These are phyloP conservation scores for Tinamus major DNA, from an alignment of 2,797 vertebrate genomes.

Conservation along the genomic window DNA sequence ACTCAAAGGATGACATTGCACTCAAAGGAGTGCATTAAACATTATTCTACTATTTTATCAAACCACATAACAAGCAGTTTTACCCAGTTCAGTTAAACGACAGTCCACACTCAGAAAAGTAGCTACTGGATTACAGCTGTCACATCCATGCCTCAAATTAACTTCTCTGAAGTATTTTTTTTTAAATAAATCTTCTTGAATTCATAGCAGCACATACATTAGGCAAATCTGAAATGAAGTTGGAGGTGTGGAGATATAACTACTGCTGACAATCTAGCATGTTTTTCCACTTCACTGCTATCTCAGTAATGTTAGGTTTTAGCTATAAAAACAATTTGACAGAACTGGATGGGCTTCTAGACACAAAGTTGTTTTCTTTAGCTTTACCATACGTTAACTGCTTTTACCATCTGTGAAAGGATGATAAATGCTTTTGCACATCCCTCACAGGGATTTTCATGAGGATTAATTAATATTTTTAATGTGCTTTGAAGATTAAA, in stretches of 20 bases:
- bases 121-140: constrained; percentile 47
- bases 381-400: neutral
- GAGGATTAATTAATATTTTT: constrained; percentile 33
- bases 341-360: neutral
- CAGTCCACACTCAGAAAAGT: neutral
- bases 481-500: constrained; percentile 9
- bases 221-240: neutral
- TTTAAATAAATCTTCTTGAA: constrained; percentile 54
- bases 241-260: neutral
- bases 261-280: neutral
- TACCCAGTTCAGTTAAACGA: constrained; percentile 55
- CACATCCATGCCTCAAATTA: constrained; percentile 57
- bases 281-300: constrained; percentile 27
- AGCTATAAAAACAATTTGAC: constrained; percentile 10
- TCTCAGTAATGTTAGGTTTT: neutral
- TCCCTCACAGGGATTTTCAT: neutral
- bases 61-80: neutral
- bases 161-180: neutral
- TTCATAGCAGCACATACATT: constrained; percentile 36
- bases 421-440: neutral
- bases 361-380: constrained; percentile 9
- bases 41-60: constrained; percentile 19
- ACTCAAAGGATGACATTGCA: constrained; percentile 7
- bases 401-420: constrained; percentile 40
- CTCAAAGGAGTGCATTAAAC: constrained; percentile 5